Conservation (phyloP, 2,113 vertebrate species). For the Cynopterus brachyotis region DNA sequence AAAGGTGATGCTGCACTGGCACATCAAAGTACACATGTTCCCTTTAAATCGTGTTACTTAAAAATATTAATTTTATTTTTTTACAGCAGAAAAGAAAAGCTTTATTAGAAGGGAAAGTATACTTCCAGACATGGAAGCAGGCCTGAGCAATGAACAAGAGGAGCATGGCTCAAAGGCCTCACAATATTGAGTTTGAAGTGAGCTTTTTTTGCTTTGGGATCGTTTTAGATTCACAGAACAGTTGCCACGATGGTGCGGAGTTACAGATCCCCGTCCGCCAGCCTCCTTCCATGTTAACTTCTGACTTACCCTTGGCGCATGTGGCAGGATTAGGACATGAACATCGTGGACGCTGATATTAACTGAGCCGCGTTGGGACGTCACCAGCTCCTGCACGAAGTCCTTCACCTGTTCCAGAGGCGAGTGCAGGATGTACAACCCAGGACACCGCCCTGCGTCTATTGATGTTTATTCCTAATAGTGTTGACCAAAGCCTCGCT, state of each 20-base stretch:
- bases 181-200: neutral
- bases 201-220: neutral
- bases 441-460: neutral
- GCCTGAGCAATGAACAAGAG: too few relatives aligned
- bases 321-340: neutral
- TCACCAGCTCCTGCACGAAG: neutral
- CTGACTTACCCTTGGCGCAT: too few relatives aligned
- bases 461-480: neutral
- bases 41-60: neutral
- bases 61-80: neutral
- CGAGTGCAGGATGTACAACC: neutral
- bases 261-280: rapidly evolving
- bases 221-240: neutral
- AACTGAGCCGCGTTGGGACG: neutral
- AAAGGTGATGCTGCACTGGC: neutral
- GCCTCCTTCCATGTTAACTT: neutral
- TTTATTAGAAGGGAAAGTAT: too few relatives aligned
- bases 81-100: neutral
- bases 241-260: neutral
- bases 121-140: too few relatives aligned
- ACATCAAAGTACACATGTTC: neutral
- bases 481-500: neutral
- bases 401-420: neutral
- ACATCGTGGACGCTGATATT: neutral
- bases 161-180: too few relatives aligned